Evolutionary conservation across 2,888 invertebrate species (phyloP), one percentile per base, ranked within the genome.

Genomic region (Eumacrocentrus americanus): DNA sequence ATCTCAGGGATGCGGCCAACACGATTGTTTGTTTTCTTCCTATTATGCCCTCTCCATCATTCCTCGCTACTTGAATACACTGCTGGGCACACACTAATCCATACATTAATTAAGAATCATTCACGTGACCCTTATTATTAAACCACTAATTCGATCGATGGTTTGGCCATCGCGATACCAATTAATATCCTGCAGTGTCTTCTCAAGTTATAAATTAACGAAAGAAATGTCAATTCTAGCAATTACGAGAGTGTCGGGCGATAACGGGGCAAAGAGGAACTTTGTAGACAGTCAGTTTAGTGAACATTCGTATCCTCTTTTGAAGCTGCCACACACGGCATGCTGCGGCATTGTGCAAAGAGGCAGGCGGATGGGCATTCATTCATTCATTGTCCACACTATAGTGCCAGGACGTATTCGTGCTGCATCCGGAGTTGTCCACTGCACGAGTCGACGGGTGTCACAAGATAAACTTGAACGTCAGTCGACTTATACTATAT

Each of bases 391-490:
- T 51, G 44, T 50, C 61, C 29, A 9, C 29, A 29, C 29, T 29
- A 29, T 9, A 29, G 67, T 67, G 60, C 64, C 60, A 56, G 60
- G 46, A 53, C 60, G 62, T 64, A 62, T 58, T 58, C 62, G 50
- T 47, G 54, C 54, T 40, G 60, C 61, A 65, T 66, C 60, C 61
- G 65, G 54, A 61, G 61, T 65, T 67, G 69, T 69, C 66, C 50
- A 47, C 60, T 65, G 56, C 52, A 56, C 59, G 58, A 60, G 69
- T 60, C 47, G 66, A 67, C 69, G 65, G 61, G 62, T 69, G 67
- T 69, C 67, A 68, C 65, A 63, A 68, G 69, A 69, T 68, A 69
- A 68, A 69, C 69, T 69, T 68, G 62, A 63, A 65, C 64, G 67
- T 69, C 67, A 69, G 65, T 69, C 63, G 62, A 47, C 47, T 42